Conservation (phyloP, 2,888 invertebrate species). For the Plebejus argus region DNA sequence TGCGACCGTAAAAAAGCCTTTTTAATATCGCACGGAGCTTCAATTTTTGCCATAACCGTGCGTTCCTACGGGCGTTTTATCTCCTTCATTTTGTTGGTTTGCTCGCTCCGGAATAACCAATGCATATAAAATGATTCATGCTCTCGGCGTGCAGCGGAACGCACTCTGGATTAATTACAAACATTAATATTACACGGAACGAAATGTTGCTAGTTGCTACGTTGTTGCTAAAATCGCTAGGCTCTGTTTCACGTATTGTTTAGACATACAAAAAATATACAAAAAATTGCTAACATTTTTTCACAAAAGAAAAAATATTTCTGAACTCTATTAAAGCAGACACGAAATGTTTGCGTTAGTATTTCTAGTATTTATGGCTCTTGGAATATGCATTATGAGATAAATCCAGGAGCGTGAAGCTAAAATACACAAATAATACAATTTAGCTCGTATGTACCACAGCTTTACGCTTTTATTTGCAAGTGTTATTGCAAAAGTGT, state of each 20-base stretch:
- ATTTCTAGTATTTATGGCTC: background rate
- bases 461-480: background rate
- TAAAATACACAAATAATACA: background rate
- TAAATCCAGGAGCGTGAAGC: background rate
- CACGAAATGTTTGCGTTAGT: background rate
- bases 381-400: background rate
- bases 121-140: slow-evolving; percentile 71
- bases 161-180: slow-evolving; percentile 59
- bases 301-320: background rate
- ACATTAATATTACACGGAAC: slow-evolving; percentile 46
- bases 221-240: background rate
- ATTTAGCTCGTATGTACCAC: background rate
- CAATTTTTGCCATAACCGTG: slow-evolving; percentile 8
- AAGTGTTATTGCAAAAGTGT: background rate
- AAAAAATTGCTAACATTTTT: background rate
- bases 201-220: slow-evolving; percentile 31
- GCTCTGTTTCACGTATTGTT: background rate
- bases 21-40: slow-evolving; percentile 19
- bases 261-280: slow-evolving; percentile 12
- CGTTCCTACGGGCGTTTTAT: slow-evolving; percentile 14
- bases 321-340: background rate
- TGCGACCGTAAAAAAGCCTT: slow-evolving; percentile 14
- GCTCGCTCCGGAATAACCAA: slow-evolving; percentile 47
- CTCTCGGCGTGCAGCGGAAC: slow-evolving; percentile 53
- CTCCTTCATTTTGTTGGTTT: slow-evolving; percentile 36